Evolutionary conservation across 2,888 invertebrate genomes (phyloP).

Genomic region (Polydrusus tereticollis): DNA sequence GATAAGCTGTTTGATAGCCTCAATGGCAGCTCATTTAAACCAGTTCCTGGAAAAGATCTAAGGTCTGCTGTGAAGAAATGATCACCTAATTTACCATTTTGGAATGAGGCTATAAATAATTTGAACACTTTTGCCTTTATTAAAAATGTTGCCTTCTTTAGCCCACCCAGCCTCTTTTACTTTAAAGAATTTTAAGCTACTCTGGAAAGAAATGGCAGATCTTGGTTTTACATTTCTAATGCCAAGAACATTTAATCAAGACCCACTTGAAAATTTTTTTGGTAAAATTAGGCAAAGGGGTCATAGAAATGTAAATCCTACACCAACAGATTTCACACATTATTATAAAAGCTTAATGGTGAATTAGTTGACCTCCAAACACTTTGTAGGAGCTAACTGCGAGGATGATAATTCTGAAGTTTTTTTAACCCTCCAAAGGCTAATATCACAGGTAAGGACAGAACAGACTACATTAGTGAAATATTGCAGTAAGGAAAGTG

Average conservation of each 20-base stretch:
- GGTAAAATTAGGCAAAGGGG: constrained; percentile 31
- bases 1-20: constrained; percentile 39
- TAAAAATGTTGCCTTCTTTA: not conserved
- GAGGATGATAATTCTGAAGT: constrained; percentile 23
- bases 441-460: not conserved
- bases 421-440: not conserved
- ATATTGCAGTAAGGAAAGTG: too few species aligned
- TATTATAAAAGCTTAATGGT: constrained; percentile 24
- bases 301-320: too few species aligned
- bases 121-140: not conserved
- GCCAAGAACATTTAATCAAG: constrained; percentile 38
- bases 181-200: constrained; percentile 19
- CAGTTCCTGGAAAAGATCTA: constrained; percentile 7
- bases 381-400: constrained; percentile 19
- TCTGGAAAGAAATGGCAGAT: not conserved
- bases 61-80: constrained; percentile 2
- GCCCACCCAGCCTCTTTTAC: constrained; percentile 22
- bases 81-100: constrained; percentile 30
- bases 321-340: too few species aligned
- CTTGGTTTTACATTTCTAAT: constrained; percentile 23
- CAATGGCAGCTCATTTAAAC: constrained; percentile 12
- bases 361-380: constrained; percentile 21
- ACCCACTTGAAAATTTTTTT: constrained; percentile 42
- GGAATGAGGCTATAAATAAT: constrained; percentile 20
- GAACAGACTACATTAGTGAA: too few species aligned